Evolutionary conservation across 2,113 vertebrate species (phyloP).

Genomic region (Arothron firmamentum): DNA sequence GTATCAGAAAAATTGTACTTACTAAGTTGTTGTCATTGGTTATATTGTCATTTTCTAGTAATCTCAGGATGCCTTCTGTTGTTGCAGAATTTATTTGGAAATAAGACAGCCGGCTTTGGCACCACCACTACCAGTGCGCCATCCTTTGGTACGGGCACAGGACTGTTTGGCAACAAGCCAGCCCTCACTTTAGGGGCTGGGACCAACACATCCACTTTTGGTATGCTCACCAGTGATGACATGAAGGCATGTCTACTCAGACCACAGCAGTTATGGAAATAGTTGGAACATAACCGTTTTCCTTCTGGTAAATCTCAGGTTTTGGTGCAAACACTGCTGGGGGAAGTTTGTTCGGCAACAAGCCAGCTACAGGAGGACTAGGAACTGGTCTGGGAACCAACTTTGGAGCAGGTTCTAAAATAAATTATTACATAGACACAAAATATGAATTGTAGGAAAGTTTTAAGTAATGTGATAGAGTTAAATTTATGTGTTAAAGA

Average conservation of each 20-base stretch:
- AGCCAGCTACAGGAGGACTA: constrained; percentile 81
- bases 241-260: background rate
- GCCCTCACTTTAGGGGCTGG: constrained; percentile 77
- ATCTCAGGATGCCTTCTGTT: constrained; percentile 10
- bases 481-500: background rate
- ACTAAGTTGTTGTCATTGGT: background rate
- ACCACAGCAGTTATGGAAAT: background rate
- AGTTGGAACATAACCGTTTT: background rate
- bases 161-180: constrained; percentile 88
- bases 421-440: background rate
- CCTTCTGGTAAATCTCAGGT: constrained; percentile 62
- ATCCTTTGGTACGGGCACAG: constrained; percentile 84
- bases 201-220: constrained; percentile 76
- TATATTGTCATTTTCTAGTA: background rate
- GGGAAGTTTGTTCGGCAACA: constrained; percentile 87
- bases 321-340: constrained; percentile 82
- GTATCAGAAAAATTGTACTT: no score
- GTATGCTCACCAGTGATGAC: constrained; percentile 53
- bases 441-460: no score
- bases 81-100: constrained; percentile 87
- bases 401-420: constrained; percentile 84
- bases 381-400: constrained; percentile 83
- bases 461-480: no score
- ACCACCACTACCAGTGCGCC: constrained; percentile 91
- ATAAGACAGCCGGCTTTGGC: constrained; percentile 88